Conservation (phyloP, 2,113 vertebrate genomes). For the Pangasianodon gigas region DNA sequence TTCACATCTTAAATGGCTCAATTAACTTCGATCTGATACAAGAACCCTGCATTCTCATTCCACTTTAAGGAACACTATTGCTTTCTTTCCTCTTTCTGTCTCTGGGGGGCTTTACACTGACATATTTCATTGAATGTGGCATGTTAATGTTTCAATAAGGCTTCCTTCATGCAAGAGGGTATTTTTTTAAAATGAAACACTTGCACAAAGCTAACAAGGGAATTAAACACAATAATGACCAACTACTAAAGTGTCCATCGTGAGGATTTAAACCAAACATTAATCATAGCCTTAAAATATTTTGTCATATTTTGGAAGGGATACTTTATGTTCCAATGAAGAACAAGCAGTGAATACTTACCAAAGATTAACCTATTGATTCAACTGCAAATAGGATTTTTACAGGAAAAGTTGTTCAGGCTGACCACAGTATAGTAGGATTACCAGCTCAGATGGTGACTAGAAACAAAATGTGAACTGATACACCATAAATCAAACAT, state of each 20-base stretch:
- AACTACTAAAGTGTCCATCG: not conserved
- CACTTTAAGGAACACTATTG: not conserved
- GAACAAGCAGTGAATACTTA: not conserved
- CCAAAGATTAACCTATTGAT: not conserved
- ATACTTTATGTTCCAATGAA: not conserved
- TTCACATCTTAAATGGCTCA: not conserved
- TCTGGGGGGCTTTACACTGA: not conserved
- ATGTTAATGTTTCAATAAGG: not conserved
- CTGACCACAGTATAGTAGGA: not conserved
- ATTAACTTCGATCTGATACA: not conserved
- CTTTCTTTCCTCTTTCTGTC: not conserved
- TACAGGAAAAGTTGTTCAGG: not conserved
- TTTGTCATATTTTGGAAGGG: not conserved
- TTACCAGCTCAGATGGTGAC: not conserved
- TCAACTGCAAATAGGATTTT: too few species aligned
- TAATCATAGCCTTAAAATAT: not conserved
- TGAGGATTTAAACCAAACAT: not conserved
- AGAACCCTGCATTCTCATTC: not conserved
- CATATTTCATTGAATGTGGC: slow-evolving; percentile 10
- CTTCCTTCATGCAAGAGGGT: not conserved
- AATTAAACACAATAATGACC: not conserved
- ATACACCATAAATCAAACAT: not conserved
- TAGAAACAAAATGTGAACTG: not conserved
- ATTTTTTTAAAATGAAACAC: not conserved
- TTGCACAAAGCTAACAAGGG: not conserved